Percentiles rank a stretch among this genome's conserved stretches.
phyloP scores from a whole-genome alignment of 2,888 invertebrate genomes.

The Cephus pulcher region DNA sequence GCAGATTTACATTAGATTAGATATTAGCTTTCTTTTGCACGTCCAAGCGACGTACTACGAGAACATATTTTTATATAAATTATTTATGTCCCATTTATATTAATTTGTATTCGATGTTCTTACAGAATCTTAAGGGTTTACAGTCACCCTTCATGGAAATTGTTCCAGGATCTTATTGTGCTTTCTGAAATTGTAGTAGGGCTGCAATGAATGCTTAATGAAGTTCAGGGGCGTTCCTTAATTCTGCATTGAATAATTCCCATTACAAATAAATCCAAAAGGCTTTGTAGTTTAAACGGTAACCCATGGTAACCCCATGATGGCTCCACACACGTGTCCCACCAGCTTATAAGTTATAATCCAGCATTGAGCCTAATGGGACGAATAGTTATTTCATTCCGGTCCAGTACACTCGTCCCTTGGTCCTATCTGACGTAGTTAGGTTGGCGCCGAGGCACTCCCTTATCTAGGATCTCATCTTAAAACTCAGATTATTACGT shows the following conservation, averaged over 20 bases:
- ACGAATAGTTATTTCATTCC: slow-evolving; percentile 46
- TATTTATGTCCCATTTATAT: too few relatives aligned
- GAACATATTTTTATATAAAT: too few relatives aligned
- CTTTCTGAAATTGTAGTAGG: slow-evolving; percentile 36
- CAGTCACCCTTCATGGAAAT: too few relatives aligned
- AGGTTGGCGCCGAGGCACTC: too few relatives aligned
- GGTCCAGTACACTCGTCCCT: background rate
- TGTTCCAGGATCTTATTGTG: background rate
- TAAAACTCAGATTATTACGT: too few relatives aligned
- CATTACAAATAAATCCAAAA: background rate
- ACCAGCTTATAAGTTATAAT: slow-evolving; percentile 37
- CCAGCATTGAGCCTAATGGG: slow-evolving; percentile 54
- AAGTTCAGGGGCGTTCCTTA: slow-evolving; percentile 28
- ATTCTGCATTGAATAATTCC: slow-evolving; percentile 49
- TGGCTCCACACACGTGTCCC: slow-evolving; percentile 5
- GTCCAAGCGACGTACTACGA: too few relatives aligned
- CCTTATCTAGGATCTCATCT: too few relatives aligned
- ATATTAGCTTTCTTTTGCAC: too few relatives aligned
- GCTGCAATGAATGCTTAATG: slow-evolving; percentile 52
- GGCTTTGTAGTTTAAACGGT: background rate
- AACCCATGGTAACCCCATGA: background rate
- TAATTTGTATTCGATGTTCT: too few relatives aligned
- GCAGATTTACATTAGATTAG: too few relatives aligned
- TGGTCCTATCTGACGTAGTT: too few relatives aligned
- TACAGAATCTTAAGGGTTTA: too few relatives aligned